Evolutionary conservation across 2,888 invertebrate genomes (phyloP), one percentile per base, ranked within the genome.

Genomic region (Serrognathus titanus): DNA sequence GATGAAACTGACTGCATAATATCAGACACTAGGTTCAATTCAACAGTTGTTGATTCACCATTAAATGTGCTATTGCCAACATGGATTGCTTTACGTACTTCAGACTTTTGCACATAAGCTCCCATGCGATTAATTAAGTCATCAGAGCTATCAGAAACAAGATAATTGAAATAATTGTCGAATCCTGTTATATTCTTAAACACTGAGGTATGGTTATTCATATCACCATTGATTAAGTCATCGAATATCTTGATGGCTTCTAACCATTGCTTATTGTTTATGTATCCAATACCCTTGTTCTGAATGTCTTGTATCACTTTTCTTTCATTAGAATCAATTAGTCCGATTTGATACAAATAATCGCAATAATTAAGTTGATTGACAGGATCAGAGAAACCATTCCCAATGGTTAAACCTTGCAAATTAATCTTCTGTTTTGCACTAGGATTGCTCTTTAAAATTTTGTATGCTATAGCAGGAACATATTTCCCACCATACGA

Each of bases 401-500:
- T 92, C 1, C 92, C 92, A 64, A 93, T 91, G 1, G 85, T 84
- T 59, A 89, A 71, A 3, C 88, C 89, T 76, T 85, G 82, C 41
- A 87, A 73, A 71, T 90, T 90, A 11, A 91, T 88, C 74, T 85
- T 86, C 4, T 82, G 76, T 51, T 79, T 74, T 0, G 87, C 84
- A 5, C 66, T 72, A 7, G 80, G 79, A 67, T 84, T 83, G 61
- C 85, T 85, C 63, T 83, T 82, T 66, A 89, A 85, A 54, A 92
- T 90, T 1, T 87, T 85, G 70, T 89, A 85, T 0, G 86, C 84
- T 49, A 91, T 75, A 0, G 93, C 90, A 1, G 95, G 95, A 0
- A 87, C 84, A 71, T 88, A 88, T 72, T 87, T 87, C 0, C 95
- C 94, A 43, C 85, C 94, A 71, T 94, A 94, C 0, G 93, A 94